These are phyloP conservation scores for Helicolenus hilgendorfi DNA, from an alignment of 2,797 vertebrate genomes.

Conservation along the genomic window DNA sequence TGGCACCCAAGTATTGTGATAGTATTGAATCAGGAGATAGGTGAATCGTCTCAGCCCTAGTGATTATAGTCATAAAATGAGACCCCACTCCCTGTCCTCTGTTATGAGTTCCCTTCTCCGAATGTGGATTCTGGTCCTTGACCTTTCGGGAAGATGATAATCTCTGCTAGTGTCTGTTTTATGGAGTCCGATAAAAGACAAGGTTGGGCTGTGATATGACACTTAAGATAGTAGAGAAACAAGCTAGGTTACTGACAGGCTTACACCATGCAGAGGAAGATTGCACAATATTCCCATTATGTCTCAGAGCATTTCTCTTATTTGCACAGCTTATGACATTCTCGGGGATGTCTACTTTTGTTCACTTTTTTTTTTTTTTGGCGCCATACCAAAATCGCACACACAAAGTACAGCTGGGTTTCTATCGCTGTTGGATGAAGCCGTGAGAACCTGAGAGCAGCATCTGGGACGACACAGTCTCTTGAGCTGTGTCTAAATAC, in stretches of 20 bases:
- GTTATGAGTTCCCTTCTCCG: background rate
- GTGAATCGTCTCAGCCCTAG: no score
- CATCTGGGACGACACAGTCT: conserved; percentile 35
- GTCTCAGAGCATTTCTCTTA: background rate
- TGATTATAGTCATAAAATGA: background rate
- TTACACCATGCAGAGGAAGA: background rate
- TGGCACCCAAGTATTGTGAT: no score
- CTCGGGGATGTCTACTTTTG: background rate
- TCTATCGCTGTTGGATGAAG: conserved; percentile 19
- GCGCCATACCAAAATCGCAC: background rate
- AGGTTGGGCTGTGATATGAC: background rate
- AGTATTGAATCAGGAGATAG: no score
- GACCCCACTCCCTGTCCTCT: background rate
- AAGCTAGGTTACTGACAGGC: background rate
- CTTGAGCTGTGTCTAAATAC: conserved; percentile 62
- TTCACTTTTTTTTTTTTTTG: background rate
- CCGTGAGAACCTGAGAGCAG: conserved; percentile 37
- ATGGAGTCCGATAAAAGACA: conserved; percentile 26
- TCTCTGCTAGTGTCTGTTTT: conserved; percentile 10
- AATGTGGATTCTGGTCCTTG: conserved; percentile 3
- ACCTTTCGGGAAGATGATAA: conserved; percentile 32
- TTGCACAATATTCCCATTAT: background rate
- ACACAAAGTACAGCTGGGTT: background rate
- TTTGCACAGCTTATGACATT: background rate
- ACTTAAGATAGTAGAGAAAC: background rate